Percentiles rank a stretch among this genome's conserved stretches.
Conservation (phyloP, 2,888 invertebrate species). For the Tanytarsus gracilentus region DNA sequence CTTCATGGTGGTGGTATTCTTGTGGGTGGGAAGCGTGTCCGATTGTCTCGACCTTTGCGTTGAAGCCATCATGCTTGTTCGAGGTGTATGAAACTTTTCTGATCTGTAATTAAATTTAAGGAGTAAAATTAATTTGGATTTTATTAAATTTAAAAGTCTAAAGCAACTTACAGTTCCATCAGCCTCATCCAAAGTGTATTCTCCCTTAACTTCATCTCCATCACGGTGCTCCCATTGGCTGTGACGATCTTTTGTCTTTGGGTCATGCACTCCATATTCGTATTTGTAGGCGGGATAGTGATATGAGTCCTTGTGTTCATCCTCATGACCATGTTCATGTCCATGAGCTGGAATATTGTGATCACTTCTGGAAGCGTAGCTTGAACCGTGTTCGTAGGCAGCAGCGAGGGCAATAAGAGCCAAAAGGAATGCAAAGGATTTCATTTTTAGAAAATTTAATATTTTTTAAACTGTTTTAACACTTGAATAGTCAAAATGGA, state of each 20-base stretch:
- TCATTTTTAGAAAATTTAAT: too few relatives aligned
- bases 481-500: too few relatives aligned
- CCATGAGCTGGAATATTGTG: too few relatives aligned
- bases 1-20: neutral
- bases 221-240: conserved; percentile 24
- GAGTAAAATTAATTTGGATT: too few relatives aligned
- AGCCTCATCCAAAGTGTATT: conserved; percentile 43
- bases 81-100: conserved; percentile 45
- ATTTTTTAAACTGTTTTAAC: too few relatives aligned
- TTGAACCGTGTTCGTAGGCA: too few relatives aligned
- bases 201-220: conserved; percentile 19
- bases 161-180: conserved; percentile 44
- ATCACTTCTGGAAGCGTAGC: too few relatives aligned
- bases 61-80: conserved; percentile 46
- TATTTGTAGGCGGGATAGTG: conserved; percentile 43
- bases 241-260: conserved; percentile 45
- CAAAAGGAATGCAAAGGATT: too few relatives aligned
- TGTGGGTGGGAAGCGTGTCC: conserved; percentile 37
- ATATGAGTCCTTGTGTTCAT: conserved; percentile 1
- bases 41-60: conserved; percentile 45
- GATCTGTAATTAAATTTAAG: neutral
- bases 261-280: conserved; percentile 46
- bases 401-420: too few relatives aligned
- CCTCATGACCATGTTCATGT: neutral
- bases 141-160: too few relatives aligned